Evolutionary conservation across 2,797 vertebrate species (phyloP).

Genomic region (Pteropus rufus): DNA sequence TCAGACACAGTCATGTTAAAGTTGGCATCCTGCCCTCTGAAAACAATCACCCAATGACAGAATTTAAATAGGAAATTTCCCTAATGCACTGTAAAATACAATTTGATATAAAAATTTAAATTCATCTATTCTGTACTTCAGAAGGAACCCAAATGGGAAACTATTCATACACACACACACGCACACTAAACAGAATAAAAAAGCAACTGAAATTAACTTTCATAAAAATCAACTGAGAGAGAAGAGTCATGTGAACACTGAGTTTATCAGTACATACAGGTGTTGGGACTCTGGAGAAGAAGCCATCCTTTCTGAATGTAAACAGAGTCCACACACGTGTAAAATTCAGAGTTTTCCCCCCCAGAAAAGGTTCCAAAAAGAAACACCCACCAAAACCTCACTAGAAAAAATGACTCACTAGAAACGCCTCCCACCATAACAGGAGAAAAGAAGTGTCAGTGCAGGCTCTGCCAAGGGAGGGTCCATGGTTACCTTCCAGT

Average conservation of each 20-base stretch:
- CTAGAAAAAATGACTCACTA: neutral
- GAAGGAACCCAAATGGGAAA: neutral
- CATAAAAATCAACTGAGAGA: neutral
- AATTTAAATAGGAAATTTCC: neutral
- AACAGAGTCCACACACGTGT: neutral
- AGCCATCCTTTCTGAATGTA: neutral
- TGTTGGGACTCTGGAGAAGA: neutral
- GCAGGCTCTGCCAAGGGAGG: too few species aligned
- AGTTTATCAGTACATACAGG: neutral
- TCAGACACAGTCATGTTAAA: neutral
- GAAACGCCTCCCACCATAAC: neutral
- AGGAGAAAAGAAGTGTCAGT: neutral
- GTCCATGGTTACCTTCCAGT: constrained; percentile 82
- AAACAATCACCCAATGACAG: neutral
- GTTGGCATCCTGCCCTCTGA: neutral
- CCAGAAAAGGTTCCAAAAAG: neutral
- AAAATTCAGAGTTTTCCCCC: neutral
- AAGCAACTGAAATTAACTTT: neutral
- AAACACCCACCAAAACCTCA: neutral
- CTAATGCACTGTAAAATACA: neutral
- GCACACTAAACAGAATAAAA: too few species aligned
- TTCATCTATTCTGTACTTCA: neutral
- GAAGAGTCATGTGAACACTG: neutral
- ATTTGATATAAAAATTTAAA: neutral
- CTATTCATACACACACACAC: neutral